Percentiles rank a stretch among this genome's conserved stretches.
phyloP scores from a whole-genome alignment of 2,113 vertebrate genomes.

The Rattus rattus region DNA sequence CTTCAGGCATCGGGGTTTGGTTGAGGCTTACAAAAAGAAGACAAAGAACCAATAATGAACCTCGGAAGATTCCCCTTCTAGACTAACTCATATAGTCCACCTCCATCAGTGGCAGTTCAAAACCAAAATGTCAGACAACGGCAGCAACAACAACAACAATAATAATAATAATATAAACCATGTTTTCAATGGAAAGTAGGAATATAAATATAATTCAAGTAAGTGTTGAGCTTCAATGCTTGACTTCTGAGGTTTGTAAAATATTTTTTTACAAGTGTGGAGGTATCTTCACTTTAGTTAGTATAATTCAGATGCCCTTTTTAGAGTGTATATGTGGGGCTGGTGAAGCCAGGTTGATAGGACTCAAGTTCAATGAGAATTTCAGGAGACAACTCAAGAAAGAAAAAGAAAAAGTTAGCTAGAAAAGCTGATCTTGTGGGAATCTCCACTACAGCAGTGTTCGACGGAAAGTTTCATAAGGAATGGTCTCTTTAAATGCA shows the following conservation, averaged over 20 bases:
- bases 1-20: accelerated
- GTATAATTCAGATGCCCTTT: neutral
- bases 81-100: neutral
- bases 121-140: neutral
- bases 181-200: neutral
- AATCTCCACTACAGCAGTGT: neutral
- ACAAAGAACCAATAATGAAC: accelerated
- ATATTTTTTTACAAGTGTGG: neutral
- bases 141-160: neutral
- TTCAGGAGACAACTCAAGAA: neutral
- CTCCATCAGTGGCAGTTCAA: neutral
- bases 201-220: neutral
- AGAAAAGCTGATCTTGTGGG: neutral
- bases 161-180: neutral
- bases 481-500: neutral
- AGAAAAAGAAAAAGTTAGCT: neutral
- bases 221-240: conserved; percentile 29
- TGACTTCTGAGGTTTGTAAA: neutral
- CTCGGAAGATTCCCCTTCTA: neutral
- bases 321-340: neutral
- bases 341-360: neutral
- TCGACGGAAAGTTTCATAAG: neutral
- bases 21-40: neutral
- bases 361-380: neutral
- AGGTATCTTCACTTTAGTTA: neutral